These are phyloP conservation scores for Brachynemurus nebulosus DNA, from an alignment of 2,888 invertebrate species.

Conservation along the genomic window DNA sequence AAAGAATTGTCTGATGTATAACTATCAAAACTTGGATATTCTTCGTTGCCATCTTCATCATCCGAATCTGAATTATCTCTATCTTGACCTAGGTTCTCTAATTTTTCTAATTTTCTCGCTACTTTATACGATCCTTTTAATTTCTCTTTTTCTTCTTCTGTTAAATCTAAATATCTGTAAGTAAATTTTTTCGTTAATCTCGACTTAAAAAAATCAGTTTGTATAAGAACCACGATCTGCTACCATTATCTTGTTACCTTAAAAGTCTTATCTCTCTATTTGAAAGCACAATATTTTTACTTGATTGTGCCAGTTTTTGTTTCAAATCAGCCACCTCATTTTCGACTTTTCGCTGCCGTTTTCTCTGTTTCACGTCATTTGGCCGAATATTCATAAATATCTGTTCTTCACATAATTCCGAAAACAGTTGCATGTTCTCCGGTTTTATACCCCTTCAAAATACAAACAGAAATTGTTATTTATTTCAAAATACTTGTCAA, in stretches of 20 bases:
- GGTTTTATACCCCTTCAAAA: slow-evolving; percentile 51
- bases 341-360: slow-evolving; percentile 81
- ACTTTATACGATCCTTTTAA: slow-evolving; percentile 84
- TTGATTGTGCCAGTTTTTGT: slow-evolving; percentile 63
- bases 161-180: slow-evolving; percentile 68
- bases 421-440: slow-evolving; percentile 58
- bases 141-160: slow-evolving; percentile 85
- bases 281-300: slow-evolving; percentile 77
- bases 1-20: slow-evolving; percentile 58
- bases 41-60: slow-evolving; percentile 56
- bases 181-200: slow-evolving; percentile 12
- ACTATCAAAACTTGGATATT: slow-evolving; percentile 69
- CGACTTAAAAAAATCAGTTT: neutral
- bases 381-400: slow-evolving; percentile 73
- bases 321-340: slow-evolving; percentile 81
- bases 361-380: slow-evolving; percentile 71
- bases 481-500: neutral
- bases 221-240: neutral
- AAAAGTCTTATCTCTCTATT: slow-evolving; percentile 82
- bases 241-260: slow-evolving; percentile 32
- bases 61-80: slow-evolving; percentile 63
- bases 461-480: slow-evolving; percentile 14
- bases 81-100: slow-evolving; percentile 67
- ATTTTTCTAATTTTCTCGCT: slow-evolving; percentile 79
- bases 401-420: slow-evolving; percentile 80